Evolutionary conservation across 1,140 invertebrate genomes (phyloP).

Genomic region (Vanessa atalanta): DNA sequence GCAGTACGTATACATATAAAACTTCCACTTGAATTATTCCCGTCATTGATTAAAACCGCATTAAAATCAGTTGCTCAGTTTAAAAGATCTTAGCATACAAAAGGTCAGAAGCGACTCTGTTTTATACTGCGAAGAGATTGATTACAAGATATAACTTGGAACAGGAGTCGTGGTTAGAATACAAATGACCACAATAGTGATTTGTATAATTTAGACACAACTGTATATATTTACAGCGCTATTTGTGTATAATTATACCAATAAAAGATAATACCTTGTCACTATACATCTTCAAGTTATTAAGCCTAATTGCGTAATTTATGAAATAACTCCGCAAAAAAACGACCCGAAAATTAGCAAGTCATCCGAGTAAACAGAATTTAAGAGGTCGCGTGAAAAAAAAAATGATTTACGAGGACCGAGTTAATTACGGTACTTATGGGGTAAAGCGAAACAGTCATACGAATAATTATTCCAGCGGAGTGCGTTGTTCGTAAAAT

Average conservation of each 20-base stretch:
- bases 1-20: no score
- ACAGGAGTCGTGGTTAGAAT: no score
- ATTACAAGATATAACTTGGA: no score
- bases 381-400: constrained; percentile 30
- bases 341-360: constrained; percentile 26
- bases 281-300: constrained; percentile 18
- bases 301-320: constrained; percentile 25
- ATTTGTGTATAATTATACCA: background rate
- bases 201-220: no score
- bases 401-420: constrained; percentile 28
- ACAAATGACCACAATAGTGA: no score
- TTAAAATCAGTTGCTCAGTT: no score
- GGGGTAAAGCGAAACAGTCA: constrained; percentile 13
- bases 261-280: background rate
- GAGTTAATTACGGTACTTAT: constrained; percentile 11
- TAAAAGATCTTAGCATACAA: no score
- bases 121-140: no score
- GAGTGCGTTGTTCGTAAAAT: constrained; percentile 3
- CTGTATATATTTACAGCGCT: background rate
- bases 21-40: no score
- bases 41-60: no score
- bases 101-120: no score
- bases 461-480: constrained; percentile 15
- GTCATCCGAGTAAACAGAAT: constrained; percentile 34
- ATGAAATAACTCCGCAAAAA: constrained; percentile 21